Base-by-base conservation (phyloP, 2,888 invertebrate genomes). In the Esperia sulphurella region DNA sequence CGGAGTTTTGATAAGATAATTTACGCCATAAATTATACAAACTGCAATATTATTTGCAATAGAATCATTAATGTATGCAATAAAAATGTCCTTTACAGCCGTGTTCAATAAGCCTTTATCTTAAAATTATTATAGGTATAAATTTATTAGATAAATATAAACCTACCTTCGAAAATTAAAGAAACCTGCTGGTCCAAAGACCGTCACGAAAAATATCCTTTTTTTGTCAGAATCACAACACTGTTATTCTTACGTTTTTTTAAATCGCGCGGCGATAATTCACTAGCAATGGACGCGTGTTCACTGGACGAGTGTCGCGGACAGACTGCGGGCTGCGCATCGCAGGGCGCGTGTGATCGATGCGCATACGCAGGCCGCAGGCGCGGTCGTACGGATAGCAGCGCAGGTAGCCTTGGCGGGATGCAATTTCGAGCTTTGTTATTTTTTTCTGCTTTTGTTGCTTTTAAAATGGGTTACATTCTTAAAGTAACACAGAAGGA, bases 381-480 rank as follows among this genome's bases (percentile, higher is more conserved):
- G 31, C 31, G 31, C 31, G 10, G 31, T 7, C 31, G 31, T 31
- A 31, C 21, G 31, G 31, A 2, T 31, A 10, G 31, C 31, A 31
- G 10, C 31, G 10, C 31, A 64, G 62, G 60, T 67, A 71, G 67
- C 75, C 75, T 75, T 75, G 75, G 54, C 49, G 52, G 49, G 64
- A 67, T 79, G 78, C 80, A 78, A 74, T 78, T 76, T 75, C 70
- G 65, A 79, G 5, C 5, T 21, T 79, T 44, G 14, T 43, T 43
- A n/a, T 29, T 9, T 39, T 35, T 14, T 13, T 35, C 10, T 21
- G 41, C 21, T 21, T 21, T n/a, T n/a, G n/a, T n/a, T n/a, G n/a
- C n/a, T n/a, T 21, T 21, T 21, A 21, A 21, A 21, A 21, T 21
- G 21, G 21, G 21, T 21, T 21, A 21, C 3, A 21, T 21, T 21